A percentile compares a stretch with the other conserved stretches of the same genome.
These are phyloP conservation scores for Heteronetta atricapilla DNA, from an alignment of 2,113 vertebrate genomes.

Conservation along the genomic window DNA sequence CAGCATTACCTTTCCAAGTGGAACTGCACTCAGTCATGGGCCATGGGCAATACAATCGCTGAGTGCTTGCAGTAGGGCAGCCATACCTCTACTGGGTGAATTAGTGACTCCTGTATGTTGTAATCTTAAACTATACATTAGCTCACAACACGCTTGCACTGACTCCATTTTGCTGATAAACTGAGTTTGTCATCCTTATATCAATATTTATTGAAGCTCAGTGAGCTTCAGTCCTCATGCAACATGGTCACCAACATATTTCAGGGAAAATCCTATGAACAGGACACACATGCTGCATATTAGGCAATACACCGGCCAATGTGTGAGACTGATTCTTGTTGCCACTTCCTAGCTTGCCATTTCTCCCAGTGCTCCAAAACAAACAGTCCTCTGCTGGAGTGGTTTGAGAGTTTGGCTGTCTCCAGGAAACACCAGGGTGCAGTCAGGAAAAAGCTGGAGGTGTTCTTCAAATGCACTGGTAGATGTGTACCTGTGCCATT, in stretches of 20 bases:
- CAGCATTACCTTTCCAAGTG: not conserved
- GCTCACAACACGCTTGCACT: not conserved
- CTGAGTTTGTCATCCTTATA: not conserved
- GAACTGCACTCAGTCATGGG: not conserved
- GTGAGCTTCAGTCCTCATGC: not conserved
- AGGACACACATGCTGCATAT: not conserved
- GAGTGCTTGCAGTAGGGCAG: not conserved
- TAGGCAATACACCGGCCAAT: not conserved
- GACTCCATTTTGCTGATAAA: not conserved
- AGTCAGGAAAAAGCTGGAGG: not conserved
- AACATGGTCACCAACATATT: no score
- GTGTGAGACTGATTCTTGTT: not conserved
- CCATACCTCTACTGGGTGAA: not conserved
- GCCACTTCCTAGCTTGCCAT: not conserved
- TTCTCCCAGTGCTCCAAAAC: not conserved
- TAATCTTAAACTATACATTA: not conserved
- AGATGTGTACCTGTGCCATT: not conserved
- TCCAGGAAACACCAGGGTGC: not conserved
- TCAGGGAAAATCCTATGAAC: not conserved
- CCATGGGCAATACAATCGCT: not conserved
- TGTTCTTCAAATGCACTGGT: not conserved
- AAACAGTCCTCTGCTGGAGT: not conserved
- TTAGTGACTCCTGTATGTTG: not conserved
- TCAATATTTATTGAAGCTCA: not conserved
- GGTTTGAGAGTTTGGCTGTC: not conserved